Evolutionary conservation across 2,113 vertebrate species (phyloP), one percentile per base, ranked within the genome.

Genomic region (Percina caprodes): DNA sequence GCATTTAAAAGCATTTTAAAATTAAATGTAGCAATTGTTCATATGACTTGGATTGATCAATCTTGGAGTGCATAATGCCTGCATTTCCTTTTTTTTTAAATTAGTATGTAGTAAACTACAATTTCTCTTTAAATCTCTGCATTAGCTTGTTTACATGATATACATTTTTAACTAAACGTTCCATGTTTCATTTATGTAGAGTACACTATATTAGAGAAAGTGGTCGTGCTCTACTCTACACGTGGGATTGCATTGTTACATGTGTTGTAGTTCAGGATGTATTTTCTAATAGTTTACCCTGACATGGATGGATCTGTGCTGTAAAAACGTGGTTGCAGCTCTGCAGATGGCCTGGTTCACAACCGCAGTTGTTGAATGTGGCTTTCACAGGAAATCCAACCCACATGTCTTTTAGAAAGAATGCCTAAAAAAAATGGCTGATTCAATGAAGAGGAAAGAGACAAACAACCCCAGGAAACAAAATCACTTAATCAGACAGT

Each of bases 321-420:
- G 39, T 51, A 5, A 55, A 24, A 56, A 19, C 67, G 2, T 30
- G n/a, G 11, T 23, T 30, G 21, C 66, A 62, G 49, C 51, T 61
- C 63, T 82, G 63, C 79, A 89, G 85, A 69, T 89, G 85, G 74
- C 23, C 48, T 18, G 18, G 54, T 87, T 89, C 85, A 85, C 85
- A 89, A 30, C 59, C 71, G 56, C 51, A 60, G 51, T 21, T 60
- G 55, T 13, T 69, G 62, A 66, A 55, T 69, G n/a, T 73, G 33
- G 62, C 26, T 67, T 69, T 81, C 49, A 77, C 72, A 69, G 61
- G 24, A 77, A 67, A 66, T 54, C 6, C 52, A 60, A 18, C 60
- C 35, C n/a, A 61, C 13, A 8, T 58, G 45, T 75, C 18, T 55
- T 49, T 52, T 19, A 54, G 23, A 82, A 54, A 26, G 26, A 4